These are phyloP conservation scores for Anguilla japonica DNA, from an alignment of 2,113 vertebrate genomes.

Conservation along the genomic window DNA sequence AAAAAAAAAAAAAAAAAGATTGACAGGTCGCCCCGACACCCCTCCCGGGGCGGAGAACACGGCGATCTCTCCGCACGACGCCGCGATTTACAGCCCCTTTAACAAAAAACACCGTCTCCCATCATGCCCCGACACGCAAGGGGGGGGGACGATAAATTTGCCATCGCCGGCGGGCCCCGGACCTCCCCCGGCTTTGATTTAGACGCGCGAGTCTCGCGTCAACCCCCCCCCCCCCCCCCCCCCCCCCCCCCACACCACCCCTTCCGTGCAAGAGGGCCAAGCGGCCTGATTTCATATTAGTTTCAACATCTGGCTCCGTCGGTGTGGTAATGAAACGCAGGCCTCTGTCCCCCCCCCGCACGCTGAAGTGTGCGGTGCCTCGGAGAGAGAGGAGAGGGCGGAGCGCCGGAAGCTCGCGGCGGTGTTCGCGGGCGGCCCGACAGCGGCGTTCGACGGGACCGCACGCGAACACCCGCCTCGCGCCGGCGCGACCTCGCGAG, in stretches of 20 bases:
- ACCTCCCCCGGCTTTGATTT: background rate
- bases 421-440: too few species aligned
- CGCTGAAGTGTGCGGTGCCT: too few species aligned
- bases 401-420: too few species aligned
- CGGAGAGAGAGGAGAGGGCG: too few species aligned
- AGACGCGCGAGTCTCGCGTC: background rate
- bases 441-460: too few species aligned
- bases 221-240: background rate
- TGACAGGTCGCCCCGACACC: background rate
- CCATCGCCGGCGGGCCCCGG: background rate
- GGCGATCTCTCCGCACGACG: background rate
- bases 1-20: background rate
- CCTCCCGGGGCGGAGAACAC: background rate
- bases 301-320: too few species aligned
- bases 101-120: background rate
- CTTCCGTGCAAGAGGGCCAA: background rate
- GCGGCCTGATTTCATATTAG: too few species aligned
- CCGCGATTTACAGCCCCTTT: slow-evolving; percentile 6
- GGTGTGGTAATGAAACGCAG: too few species aligned
- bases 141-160: background rate
- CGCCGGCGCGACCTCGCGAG: too few species aligned
- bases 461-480: too few species aligned
- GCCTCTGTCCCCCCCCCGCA: too few species aligned
- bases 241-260: too few species aligned
- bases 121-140: background rate